Base-by-base conservation (phyloP, 2,888 invertebrate genomes). In the Poecilus cupreus region DNA sequence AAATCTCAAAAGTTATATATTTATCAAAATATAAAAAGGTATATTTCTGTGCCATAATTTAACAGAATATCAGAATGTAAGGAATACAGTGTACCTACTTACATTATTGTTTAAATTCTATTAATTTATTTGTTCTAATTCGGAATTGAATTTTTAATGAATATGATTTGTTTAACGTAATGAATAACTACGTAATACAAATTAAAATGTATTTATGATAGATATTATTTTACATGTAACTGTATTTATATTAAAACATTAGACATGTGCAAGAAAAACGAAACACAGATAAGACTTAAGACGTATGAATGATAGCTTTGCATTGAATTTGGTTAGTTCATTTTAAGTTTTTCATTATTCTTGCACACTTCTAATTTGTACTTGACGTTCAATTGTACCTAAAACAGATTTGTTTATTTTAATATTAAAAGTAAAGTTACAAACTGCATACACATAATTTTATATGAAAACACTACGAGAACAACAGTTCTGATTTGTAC, bases 381-480 rank as follows among this genome's bases (percentile, higher is more conserved):
- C 20, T 64, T 77, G 49, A 77, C 22, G 46, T 77, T 77, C 60
- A 77, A 77, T 77, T 77, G 77, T 77, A 77, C 60, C 77, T 77
- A 77, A 75, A 77, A 51, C 77, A 60, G 60, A 60, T 77, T 77
- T 75, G 75, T 75, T 75, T 75, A 75, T 75, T 75, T 75, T 75
- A 75, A 75, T 75, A 75, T 75, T 75, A 51, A 75, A 75, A 75
- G 51, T 51, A 75, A 75, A 75, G 18, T 46, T 72, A 72, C 72
- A 72, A 43, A 46, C 51, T 49, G 51, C 75, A 51, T 75, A 75
- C 49, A 49, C 49, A 75, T 75, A 75, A 51, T 51, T 51, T 75
- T 75, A 51, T 75, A 75, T 75, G 51, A 51, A 51, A 72, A 51
- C 26, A 75, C 49, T 51, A 75, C 75, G 75, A 51, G 51, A 75